Base-by-base conservation (phyloP, 2,888 invertebrate species). In the Dicyrtomina minuta region DNA sequence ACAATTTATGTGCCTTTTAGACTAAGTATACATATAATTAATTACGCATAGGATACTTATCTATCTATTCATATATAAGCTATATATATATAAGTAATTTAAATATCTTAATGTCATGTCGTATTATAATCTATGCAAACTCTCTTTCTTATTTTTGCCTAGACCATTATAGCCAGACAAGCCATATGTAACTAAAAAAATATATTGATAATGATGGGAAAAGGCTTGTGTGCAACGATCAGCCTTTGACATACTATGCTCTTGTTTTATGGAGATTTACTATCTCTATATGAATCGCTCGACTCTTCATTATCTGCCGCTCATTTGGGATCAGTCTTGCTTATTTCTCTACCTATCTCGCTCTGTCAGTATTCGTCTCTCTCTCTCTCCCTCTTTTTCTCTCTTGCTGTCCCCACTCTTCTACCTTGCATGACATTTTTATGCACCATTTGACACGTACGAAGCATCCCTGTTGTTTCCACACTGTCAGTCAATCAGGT, bases 131-230 rank as follows among this genome's bases (percentile, higher is more conserved):
- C 24, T 55, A 55, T 55, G 55, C 27, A 55, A 55, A 22, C 51
- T 17, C 8, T 22, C 24, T 55, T 55, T 55, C 55, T 55, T 55
- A 55, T 55, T 22, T 55, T 55, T 51, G 20, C 22, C 17, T 51
- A 51, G 51, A 20, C 24, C 2, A 12, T 27, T 55, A 55, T 55
- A 26, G 55, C 26, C 55, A 55, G 55, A 24, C 27, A 55, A 10
- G n/a, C 10, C 27, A 26, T 55, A 15, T 55, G 20, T 39, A 58
- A 41, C 33, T 58, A 56, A 58, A 33, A 58, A 58, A 58, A 58
- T 46, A 43, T 43, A 10, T 53, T 68, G 71, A 68, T 71, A 71
- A 71, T 71, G 71, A 71, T 71, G 71, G 71, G 71, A 71, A 68
- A 68, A 66, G 71, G 66, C 68, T 68, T 64, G 26, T 61, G 68